Conservation (phyloP, 2,113 vertebrate genomes). For the Stegastes partitus region DNA sequence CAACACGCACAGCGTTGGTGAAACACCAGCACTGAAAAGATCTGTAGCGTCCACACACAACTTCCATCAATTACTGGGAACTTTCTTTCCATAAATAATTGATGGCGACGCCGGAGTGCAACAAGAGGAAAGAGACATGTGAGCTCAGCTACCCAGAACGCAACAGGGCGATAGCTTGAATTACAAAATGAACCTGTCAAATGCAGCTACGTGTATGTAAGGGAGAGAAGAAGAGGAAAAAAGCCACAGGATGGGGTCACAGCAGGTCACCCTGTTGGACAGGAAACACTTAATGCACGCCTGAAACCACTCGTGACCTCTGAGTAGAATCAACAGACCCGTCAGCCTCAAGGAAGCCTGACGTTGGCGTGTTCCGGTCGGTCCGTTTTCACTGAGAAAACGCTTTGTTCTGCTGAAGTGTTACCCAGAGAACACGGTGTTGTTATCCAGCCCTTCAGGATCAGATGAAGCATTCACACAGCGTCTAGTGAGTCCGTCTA, state of each 20-base stretch:
- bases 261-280: slow-evolving; percentile 27
- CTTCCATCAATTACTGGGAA: slow-evolving; percentile 37
- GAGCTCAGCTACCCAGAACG: slow-evolving; percentile 4
- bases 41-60: slow-evolving; percentile 17
- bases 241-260: slow-evolving; percentile 15
- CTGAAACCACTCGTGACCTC: slow-evolving; percentile 23
- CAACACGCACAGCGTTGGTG: slow-evolving; percentile 14
- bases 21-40: slow-evolving; percentile 14
- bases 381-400: not conserved
- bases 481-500: slow-evolving; percentile 5
- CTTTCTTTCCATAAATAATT: slow-evolving; percentile 50
- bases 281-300: slow-evolving; percentile 52
- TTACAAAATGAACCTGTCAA: not conserved
- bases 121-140: slow-evolving; percentile 1
- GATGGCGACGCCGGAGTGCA: slow-evolving; percentile 24
- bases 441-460: not conserved
- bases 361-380: not conserved
- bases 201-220: not conserved
- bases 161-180: not conserved
- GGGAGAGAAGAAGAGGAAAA: not conserved
- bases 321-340: slow-evolving; percentile 19
- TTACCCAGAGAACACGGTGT: not conserved
- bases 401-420: not conserved
- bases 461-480: slow-evolving; percentile 7
- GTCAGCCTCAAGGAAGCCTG: not conserved